Conservation (phyloP, 2,888 invertebrate genomes). For the Rapana venosa region DNA sequence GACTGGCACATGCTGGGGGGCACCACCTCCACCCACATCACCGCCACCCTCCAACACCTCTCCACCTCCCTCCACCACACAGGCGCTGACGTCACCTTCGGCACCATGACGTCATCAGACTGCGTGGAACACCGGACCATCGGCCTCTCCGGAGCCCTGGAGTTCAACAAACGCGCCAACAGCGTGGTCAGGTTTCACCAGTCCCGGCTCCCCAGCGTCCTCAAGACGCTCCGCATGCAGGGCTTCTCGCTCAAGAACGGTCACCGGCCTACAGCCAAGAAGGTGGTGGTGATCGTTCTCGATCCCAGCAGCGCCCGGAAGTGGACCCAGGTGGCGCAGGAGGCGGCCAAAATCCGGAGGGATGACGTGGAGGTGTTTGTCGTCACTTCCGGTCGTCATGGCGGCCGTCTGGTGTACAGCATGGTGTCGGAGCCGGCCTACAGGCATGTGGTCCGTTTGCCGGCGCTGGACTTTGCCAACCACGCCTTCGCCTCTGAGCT, state of each 20-base stretch:
- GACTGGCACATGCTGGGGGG: constrained; percentile 39
- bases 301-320: constrained; percentile 37
- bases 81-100: constrained; percentile 26
- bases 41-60: constrained; percentile 31
- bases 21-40: constrained; percentile 26
- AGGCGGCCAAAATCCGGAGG: constrained; percentile 31
- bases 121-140: neutral
- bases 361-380: constrained; percentile 42
- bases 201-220: constrained; percentile 34
- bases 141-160: constrained; percentile 12
- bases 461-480: constrained; percentile 36
- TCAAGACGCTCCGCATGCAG: constrained; percentile 18
- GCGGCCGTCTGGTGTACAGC: constrained; percentile 26
- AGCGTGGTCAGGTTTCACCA: constrained; percentile 10
- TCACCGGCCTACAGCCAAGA: constrained; percentile 31
- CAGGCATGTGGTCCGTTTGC: constrained; percentile 27
- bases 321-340: constrained; percentile 33
- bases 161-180: constrained; percentile 23
- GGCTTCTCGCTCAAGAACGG: constrained; percentile 40
- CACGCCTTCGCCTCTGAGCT: constrained; percentile 32
- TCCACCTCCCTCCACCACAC: constrained; percentile 6
- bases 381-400: constrained; percentile 38
- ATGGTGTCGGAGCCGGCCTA: constrained; percentile 34
- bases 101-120: constrained; percentile 29
- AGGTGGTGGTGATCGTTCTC: constrained; percentile 28